Evolutionary conservation across 2,888 invertebrate genomes (phyloP), one percentile per base, ranked within the genome.

Genomic region (Criorhina ranunculi): DNA sequence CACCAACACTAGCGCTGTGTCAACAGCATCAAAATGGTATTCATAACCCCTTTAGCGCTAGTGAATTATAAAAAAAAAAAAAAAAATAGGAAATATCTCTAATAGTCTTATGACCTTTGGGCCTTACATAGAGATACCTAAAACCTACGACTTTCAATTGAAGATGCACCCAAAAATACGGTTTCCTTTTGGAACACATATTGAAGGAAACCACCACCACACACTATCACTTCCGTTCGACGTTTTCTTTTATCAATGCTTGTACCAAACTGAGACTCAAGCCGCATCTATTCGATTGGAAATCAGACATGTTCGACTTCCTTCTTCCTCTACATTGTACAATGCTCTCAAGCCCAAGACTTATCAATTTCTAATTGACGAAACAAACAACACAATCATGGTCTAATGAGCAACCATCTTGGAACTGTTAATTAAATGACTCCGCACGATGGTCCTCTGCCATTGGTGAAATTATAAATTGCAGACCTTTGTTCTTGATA

Each of bases 401-500:
- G 42, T 15, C 49, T 67, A 60, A 77, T 59, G 59, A 33, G 42
- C 19, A 42, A 9, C 29, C 57, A 40, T 53, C 60, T 66, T 24
- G n/a, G 12, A 44, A 37, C 9, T 19, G 40, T 42, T 44, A 67
- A 67, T 67, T 53, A 55, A 67, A 42, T 42, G 29, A 42, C 55
- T 42, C 31, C 5, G 29, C 31, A 33, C 40, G 17, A 19, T 53
- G 31, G 64, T 46, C 55, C 24, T 15, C 40, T 60, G 59, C 40
- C 17, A 60, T 67, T 67, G 51, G 67, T 42, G 19, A 42, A 51
- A 4, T 69, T 51, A 42, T 51, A 67, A 77, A 77, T 77, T 76
- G 59, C 76, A 76, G 76, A 67, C 76, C 44, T 37, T 24, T 67
- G 67, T 77, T 42, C 7, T 51, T 51, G 76, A 77, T 77, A 77